These are phyloP conservation scores for Hirudo medicinalis DNA, from an alignment of 1,140 invertebrate genomes.

Conservation along the genomic window DNA sequence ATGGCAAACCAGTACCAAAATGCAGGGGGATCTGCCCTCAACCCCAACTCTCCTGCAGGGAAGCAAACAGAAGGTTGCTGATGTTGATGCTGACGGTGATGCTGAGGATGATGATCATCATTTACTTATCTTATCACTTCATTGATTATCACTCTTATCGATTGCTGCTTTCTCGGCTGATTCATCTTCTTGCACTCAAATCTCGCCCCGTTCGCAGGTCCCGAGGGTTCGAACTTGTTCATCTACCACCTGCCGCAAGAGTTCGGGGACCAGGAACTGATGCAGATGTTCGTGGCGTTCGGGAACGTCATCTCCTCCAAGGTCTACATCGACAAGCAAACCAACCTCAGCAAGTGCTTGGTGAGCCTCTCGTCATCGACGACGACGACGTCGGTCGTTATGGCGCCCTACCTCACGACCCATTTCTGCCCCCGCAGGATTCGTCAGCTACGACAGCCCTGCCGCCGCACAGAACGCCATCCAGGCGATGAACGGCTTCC, in stretches of 20 bases:
- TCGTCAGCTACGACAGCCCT: conserved; percentile 98
- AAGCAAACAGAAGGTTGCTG: conserved; percentile 23
- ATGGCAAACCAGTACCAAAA: background rate
- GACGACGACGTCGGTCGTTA: too few species aligned
- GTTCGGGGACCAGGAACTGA: conserved; percentile 92
- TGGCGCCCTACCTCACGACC: background rate
- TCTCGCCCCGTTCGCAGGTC: conserved; percentile 47
- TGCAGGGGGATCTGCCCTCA: background rate
- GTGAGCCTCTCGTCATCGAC: conserved; percentile 48
- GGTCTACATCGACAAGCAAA: conserved; percentile 98
- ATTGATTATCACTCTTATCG: too few species aligned
- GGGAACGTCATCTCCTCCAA: conserved; percentile 98
- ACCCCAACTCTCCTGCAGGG: conserved; percentile 21
- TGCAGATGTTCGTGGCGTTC: conserved; percentile 99
- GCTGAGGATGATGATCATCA: too few species aligned
- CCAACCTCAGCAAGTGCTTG: conserved; percentile 99
- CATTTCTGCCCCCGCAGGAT: conserved; percentile 53
- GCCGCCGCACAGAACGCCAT: conserved; percentile 92
- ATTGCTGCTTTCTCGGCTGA: too few species aligned
- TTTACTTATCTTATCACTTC: too few species aligned
- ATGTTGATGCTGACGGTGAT: too few species aligned
- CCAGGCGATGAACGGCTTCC: conserved; percentile 99
- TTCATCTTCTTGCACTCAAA: too few species aligned
- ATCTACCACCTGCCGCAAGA: conserved; percentile 99
- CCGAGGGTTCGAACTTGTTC: conserved; percentile 98